These are phyloP conservation scores for Drosophila truncata DNA, from an alignment of 1,140 invertebrate genomes.

Conservation along the genomic window DNA sequence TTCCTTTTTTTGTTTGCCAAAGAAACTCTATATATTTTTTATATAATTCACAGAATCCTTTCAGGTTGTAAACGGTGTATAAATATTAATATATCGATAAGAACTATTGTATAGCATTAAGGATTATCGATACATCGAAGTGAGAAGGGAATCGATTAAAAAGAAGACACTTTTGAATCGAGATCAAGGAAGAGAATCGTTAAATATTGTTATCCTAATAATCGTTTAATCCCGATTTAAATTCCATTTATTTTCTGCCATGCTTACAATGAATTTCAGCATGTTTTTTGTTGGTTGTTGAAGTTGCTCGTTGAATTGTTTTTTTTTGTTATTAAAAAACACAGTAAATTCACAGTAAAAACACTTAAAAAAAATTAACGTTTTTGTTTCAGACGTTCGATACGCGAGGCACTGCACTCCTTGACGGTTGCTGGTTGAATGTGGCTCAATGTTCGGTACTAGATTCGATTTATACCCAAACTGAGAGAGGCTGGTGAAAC, in stretches of 20 bases:
- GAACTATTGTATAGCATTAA: too few relatives aligned
- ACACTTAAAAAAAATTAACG: conserved; percentile 48
- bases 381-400: neutral
- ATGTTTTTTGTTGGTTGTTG: conserved; percentile 42
- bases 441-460: conserved; percentile 70
- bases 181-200: too few relatives aligned
- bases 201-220: too few relatives aligned
- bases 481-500: conserved; percentile 25
- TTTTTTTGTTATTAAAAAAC: neutral
- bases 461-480: conserved; percentile 84
- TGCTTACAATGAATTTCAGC: conserved; percentile 82
- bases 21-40: neutral
- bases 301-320: neutral
- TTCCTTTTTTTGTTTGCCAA: too few relatives aligned
- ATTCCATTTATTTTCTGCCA: neutral
- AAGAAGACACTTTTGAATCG: too few relatives aligned
- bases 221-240: conserved; percentile 3
- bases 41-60: neutral
- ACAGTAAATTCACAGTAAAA: conserved; percentile 4
- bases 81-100: too few relatives aligned
- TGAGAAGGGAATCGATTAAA: too few relatives aligned
- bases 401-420: conserved; percentile 53
- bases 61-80: too few relatives aligned
- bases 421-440: conserved; percentile 71
- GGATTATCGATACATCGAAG: too few relatives aligned